phyloP scores from a whole-genome alignment of 2,888 invertebrate genomes.

The Lasiommata megera region DNA sequence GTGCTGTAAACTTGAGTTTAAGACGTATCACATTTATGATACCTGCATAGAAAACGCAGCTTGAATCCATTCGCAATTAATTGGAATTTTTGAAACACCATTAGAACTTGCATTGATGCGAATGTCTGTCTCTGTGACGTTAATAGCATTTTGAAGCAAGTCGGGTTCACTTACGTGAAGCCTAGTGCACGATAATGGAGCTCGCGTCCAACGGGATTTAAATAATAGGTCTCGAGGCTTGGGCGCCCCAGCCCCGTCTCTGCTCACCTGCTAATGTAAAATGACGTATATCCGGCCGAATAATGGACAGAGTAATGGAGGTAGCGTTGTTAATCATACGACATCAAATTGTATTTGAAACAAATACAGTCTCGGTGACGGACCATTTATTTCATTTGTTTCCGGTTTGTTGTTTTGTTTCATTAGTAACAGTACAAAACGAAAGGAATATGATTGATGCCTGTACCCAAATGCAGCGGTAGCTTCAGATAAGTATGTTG shows the following conservation, averaged over 20 bases:
- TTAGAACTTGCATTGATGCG: slow-evolving; percentile 20
- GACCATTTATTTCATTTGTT: not conserved
- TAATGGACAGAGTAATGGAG: slow-evolving; percentile 25
- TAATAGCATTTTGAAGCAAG: slow-evolving; percentile 45
- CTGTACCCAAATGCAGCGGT: not conserved
- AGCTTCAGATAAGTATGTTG: not conserved
- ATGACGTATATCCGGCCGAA: slow-evolving; percentile 41
- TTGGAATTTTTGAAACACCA: not conserved
- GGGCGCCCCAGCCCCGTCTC: slow-evolving; percentile 38
- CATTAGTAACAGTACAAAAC: not conserved
- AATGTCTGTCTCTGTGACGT: slow-evolving; percentile 40
- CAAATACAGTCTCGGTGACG: slow-evolving; percentile 8
- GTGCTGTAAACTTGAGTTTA: too few relatives aligned
- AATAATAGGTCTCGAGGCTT: slow-evolving; percentile 61
- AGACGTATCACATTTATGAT: too few relatives aligned
- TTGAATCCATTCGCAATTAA: not conserved
- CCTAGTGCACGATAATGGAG: slow-evolving; percentile 55
- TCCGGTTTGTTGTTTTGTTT: not conserved
- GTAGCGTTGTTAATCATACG: slow-evolving; percentile 5
- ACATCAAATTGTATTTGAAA: slow-evolving; percentile 11
- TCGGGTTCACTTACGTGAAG: slow-evolving; percentile 53
- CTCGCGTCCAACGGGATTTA: slow-evolving; percentile 67
- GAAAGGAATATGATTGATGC: not conserved
- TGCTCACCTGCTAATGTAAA: slow-evolving; percentile 50
- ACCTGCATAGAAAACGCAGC: not conserved